Conservation (phyloP, 1,140 invertebrate species). For the Drosophila repleta region DNA sequence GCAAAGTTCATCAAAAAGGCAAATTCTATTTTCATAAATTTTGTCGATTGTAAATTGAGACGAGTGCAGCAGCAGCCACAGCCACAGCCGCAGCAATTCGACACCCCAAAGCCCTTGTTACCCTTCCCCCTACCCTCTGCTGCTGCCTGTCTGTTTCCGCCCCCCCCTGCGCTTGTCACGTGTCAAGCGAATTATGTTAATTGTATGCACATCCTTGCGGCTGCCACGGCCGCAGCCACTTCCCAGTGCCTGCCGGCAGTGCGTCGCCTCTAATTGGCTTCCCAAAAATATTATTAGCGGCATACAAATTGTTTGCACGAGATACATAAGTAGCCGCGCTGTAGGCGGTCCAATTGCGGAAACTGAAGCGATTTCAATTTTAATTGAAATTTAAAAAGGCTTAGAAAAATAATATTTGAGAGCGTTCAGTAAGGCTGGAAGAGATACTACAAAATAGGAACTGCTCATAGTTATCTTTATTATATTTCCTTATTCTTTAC, state of each 20-base stretch:
- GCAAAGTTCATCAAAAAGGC: constrained; percentile 70
- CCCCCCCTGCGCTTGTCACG: constrained; percentile 61
- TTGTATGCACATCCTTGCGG: constrained; percentile 77
- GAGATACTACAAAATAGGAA: no score
- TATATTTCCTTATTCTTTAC: no score
- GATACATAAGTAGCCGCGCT: constrained; percentile 10
- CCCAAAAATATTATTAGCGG: constrained; percentile 69
- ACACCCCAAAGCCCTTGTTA: constrained; percentile 36
- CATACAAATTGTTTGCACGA: constrained; percentile 52
- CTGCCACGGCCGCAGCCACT: constrained; percentile 17
- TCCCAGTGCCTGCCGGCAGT: constrained; percentile 29
- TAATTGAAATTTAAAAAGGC: neutral
- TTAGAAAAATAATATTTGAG: no score
- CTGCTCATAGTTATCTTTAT: no score
- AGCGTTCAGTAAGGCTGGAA: no score
- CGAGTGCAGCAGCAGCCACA: constrained; percentile 47
- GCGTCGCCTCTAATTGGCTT: constrained; percentile 73
- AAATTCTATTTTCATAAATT: constrained; percentile 81
- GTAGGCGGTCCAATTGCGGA: neutral
- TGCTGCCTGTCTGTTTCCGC: neutral
- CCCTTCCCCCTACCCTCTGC: neutral
- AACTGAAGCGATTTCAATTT: neutral
- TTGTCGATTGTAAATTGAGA: constrained; percentile 73
- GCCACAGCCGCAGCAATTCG: constrained; percentile 56
- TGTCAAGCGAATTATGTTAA: constrained; percentile 84